Percentiles rank a stretch among this genome's conserved stretches.
These are phyloP conservation scores for Anoplius nigerrimus DNA, from an alignment of 2,888 invertebrate species.

Conservation along the genomic window DNA sequence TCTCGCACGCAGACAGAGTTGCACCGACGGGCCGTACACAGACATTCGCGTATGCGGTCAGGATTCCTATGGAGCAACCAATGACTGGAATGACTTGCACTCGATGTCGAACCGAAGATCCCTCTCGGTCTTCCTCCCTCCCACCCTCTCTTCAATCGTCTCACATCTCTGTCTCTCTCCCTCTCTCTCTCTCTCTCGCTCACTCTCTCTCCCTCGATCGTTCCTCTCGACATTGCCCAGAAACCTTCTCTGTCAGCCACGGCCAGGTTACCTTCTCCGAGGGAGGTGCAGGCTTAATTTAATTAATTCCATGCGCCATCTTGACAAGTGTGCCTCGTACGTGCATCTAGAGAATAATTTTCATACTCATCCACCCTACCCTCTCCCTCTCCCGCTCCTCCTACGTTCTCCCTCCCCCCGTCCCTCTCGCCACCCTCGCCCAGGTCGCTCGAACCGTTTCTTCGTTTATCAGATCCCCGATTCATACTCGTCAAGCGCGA, in stretches of 20 bases:
- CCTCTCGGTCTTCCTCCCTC: conserved; percentile 53
- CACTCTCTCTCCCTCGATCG: conserved; percentile 32
- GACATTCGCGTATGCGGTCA: conserved; percentile 36
- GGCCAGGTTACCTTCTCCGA: conserved; percentile 61
- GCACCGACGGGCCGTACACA: no score
- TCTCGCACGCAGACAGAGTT: conserved; percentile 14
- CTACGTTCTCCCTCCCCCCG: conserved; percentile 28
- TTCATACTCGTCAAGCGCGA: conserved; percentile 63
- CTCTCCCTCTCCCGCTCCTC: conserved; percentile 36
- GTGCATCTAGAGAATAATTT: conserved; percentile 66
- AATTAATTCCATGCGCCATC: conserved; percentile 73
- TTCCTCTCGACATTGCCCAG: conserved; percentile 17
- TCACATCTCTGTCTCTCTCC: conserved; percentile 30
- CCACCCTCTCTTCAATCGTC: conserved; percentile 22
- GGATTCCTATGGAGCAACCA: conserved; percentile 71
- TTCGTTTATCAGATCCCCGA: conserved; percentile 69
- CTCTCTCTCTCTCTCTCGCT: conserved; percentile 37
- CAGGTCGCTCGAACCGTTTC: conserved; percentile 54
- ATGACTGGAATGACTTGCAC: conserved; percentile 74
- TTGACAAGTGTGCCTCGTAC: conserved; percentile 69
- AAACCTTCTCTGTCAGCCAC: conserved; percentile 41
- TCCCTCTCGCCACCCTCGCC: conserved; percentile 29
- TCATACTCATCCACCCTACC: conserved; percentile 64
- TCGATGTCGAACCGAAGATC: conserved; percentile 70
- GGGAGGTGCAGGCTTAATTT: conserved; percentile 72